Evolutionary conservation across 1,140 invertebrate genomes (phyloP), one percentile per base, ranked within the genome.

Genomic region (Andrena cerasifolii): DNA sequence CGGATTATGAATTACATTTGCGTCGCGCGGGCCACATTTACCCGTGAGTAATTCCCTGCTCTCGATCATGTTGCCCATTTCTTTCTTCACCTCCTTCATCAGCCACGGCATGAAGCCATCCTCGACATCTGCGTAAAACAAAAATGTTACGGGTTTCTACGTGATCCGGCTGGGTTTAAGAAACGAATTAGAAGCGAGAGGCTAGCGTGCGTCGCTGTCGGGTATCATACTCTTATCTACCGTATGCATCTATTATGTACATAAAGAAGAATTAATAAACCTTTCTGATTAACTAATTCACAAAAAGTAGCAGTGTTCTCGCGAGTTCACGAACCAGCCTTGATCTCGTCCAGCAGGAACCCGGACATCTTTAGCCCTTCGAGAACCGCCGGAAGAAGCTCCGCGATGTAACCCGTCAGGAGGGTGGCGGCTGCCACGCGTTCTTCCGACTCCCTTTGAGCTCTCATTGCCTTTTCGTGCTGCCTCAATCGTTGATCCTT

Each of bases 21-120:
- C 1, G 4, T 14, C 4, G 4, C 14, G 2, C n/a, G 1, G 21
- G 28, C 0, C 7, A 56, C 3, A 74, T 49, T 88, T 90, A 96
- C 96, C 95, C 89, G 95, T 95, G 26, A 98, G 93, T 40, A 98
- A 93, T 87, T 97, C 95, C 63, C 95, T 94, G 72, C 96, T 97
- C 79, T 96, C 95, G 59, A 97, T 94, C 89, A 96, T 95, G 58
- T 95, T 95, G 53, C 96, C 95, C 77, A 98, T 94, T 91, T 98
- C 96, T 68, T 94, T 93, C 47, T 95, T 95, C 18, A 98, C 96
- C 90, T 97, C 96, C 18, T 95, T 94, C 91, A 97, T 95, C 76
- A 98, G 91, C 97, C 97, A 98, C n/a, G 97, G 96, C 94, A 98
- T 95, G 90, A 98, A 96, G 56, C 95, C 95, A 84, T 97, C 96